A percentile compares a stretch with the other conserved stretches of the same genome.
These are phyloP conservation scores for Tauraco erythrolophus DNA, from an alignment of 2,113 vertebrate species.

Conservation along the genomic window DNA sequence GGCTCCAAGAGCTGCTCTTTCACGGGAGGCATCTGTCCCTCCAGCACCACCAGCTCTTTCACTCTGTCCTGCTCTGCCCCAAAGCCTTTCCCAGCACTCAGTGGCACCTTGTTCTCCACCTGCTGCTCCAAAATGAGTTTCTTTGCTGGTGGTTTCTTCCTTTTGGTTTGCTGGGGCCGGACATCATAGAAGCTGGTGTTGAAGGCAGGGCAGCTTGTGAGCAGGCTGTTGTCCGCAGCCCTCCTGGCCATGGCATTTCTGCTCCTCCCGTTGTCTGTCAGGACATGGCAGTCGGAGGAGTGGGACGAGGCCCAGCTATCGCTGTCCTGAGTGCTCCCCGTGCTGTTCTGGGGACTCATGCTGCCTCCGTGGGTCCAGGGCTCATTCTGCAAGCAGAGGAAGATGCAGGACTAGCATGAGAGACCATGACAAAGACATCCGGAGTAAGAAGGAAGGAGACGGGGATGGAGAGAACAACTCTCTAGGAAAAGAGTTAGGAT, in stretches of 20 bases:
- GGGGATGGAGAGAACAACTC: background rate
- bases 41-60: background rate
- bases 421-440: background rate
- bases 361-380: constrained; percentile 84
- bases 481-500: background rate
- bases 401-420: background rate
- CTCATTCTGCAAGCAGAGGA: constrained; percentile 74
- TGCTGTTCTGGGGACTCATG: constrained; percentile 96
- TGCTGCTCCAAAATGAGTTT: constrained; percentile 49
- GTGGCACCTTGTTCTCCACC: constrained; percentile 12
- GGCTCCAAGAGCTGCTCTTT: constrained; percentile 3
- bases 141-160: constrained; percentile 63
- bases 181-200: background rate
- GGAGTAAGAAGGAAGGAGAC: background rate
- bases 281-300: constrained; percentile 35
- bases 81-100: background rate
- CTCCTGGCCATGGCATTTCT: background rate
- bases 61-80: background rate
- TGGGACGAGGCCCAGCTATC: constrained; percentile 86
- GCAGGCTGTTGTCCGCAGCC: background rate
- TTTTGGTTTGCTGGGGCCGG: constrained; percentile 50
- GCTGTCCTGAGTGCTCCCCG: constrained; percentile 93
- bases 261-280: constrained; percentile 3
- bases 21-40: background rate
- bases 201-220: constrained; percentile 24